Evolutionary conservation across 2,113 vertebrate species (phyloP), one percentile per base, ranked within the genome.

Genomic region (Paracanthobrama guichenoti): DNA sequence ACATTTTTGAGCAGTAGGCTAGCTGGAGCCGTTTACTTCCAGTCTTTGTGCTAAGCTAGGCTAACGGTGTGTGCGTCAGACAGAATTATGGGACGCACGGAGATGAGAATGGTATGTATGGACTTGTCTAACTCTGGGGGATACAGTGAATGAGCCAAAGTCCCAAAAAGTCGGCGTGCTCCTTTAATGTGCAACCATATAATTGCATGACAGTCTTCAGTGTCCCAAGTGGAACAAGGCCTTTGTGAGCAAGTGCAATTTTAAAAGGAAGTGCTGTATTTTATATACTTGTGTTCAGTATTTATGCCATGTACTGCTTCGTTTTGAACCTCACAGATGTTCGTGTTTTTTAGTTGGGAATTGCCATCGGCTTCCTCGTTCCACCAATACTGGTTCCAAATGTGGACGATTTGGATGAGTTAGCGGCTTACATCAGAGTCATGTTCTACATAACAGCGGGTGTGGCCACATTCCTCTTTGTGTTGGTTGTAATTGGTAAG

Each of bases 371-470:
- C 0, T 99, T 99, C 90, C 94, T 99, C 13, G 87, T 99, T 13
- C 97, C 98, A 83, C 98, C 98, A 2, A 91, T 99, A 86, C 90
- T 99, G 89, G 95, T 99, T 75, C 97, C 98, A 13, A 97, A 97
- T 46, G 93, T 95, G 84, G 83, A 95, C 0, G 93, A 98, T 90
- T 53, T 83, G 88, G 95, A 97, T 5, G 85, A 94, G 88, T 95
- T 99, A 90, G 95, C 96, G 71, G 89, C 94, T 74, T 94, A 98
- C 88, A 97, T 99, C 90, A 92, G 95, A 77, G 81, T 95, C 55
- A 98, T 99, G 97, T 99, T 99, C 93, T 98, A 95, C 92, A 95
- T 97, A 74, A 96, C 95, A 0, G 97, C 96, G 2, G 96, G 94
- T 0, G 94, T 97, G 81, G 96, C 98, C 26, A 96, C 96, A 0